Conservation (phyloP, 2,113 vertebrate species). For the Grus americana region DNA sequence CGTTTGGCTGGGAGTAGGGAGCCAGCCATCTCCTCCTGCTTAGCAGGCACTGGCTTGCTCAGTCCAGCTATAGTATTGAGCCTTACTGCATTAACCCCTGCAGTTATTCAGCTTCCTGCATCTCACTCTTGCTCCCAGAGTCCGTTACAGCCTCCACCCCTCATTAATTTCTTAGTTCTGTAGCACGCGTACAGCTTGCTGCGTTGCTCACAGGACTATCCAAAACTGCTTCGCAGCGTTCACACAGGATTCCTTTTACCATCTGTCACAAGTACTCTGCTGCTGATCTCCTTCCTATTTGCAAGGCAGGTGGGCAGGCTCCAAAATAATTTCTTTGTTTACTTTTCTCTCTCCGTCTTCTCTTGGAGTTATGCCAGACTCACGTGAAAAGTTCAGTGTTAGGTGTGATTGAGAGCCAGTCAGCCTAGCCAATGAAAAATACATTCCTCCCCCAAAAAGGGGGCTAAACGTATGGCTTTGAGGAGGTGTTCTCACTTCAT, state of each 20-base stretch:
- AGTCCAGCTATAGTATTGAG: background rate
- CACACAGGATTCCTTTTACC: background rate
- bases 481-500: background rate
- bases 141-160: background rate
- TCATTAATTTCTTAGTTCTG: background rate
- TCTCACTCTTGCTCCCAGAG: background rate
- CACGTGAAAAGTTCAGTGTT: background rate
- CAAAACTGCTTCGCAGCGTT: background rate
- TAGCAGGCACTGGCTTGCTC: background rate
- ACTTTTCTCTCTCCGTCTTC: background rate
- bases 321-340: background rate
- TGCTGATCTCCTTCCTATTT: background rate
- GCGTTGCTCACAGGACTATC: background rate
- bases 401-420: background rate
- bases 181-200: background rate
- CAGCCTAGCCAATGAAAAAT: background rate
- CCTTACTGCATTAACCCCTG: background rate
- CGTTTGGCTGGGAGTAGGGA: background rate
- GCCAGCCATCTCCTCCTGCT: background rate
- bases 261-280: background rate
- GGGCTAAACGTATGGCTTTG: background rate
- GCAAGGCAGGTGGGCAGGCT: background rate
- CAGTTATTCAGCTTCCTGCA: background rate
- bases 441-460: background rate
- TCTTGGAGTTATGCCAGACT: background rate